Evolutionary conservation across 2,113 vertebrate genomes (phyloP), one percentile per base, ranked within the genome.

Genomic region (Todiramphus chloris): DNA sequence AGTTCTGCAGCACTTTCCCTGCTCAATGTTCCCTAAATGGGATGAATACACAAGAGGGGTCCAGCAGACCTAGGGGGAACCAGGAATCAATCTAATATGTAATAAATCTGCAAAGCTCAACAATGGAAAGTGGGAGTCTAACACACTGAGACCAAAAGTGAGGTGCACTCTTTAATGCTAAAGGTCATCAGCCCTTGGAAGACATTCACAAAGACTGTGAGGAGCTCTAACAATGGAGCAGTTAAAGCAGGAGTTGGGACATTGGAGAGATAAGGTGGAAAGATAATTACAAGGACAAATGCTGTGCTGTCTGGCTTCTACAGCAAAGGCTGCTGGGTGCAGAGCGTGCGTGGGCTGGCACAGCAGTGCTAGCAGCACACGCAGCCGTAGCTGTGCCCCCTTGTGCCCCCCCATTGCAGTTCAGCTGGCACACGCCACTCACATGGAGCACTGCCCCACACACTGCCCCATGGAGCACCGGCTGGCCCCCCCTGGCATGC

Each of bases 401-500:
- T 72, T 37, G 83, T 81, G 86, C 82, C 3, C 2, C 31, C 1
- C 2, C 8, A n/a, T 1, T 13, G 63, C 80, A 70, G 58, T 5
- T 77, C 84, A 75, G 76, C 55, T 24, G 1, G 4, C 16, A 11
- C 16, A 16, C 20, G 30, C 48, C 3, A 2, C 4, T 4, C 31
- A 51, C 18, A 9, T 17, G 59, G 50, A 48, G 10, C 27, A 7
- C 39, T 25, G 60, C 68, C 18, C 43, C 30, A 24, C 44, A 3
- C 6, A 1, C 23, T 7, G 30, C 51, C 66, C 14, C 56, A 9
- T 23, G 25, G 66, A 41, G n/a, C 17, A 25, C 0, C 1, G 20
- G 62, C 28, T 83, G 58, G 21, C 9, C 17, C 17, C 31, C 10
- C 13, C 9, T 0, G 2, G 3, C 13, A 16, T 0, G 4, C 56